Conservation (phyloP, 2,113 vertebrate species). For the Puffinus mauretanicus region DNA sequence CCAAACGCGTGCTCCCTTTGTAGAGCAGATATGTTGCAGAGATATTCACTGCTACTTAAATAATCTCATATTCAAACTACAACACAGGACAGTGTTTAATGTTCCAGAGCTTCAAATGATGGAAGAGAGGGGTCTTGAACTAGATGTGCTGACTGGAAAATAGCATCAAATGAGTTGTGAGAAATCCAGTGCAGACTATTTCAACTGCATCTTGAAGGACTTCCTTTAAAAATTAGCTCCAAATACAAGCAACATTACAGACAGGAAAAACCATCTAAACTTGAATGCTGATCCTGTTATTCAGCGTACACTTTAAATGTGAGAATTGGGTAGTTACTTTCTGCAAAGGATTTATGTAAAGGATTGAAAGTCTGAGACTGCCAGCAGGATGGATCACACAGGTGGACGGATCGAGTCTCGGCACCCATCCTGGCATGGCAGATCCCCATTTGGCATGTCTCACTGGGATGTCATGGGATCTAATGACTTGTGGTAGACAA, state of each 20-base stretch:
- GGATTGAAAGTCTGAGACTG: background rate
- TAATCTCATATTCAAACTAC: slow-evolving; percentile 35
- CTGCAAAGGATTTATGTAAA: background rate
- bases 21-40: slow-evolving; percentile 32
- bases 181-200: background rate
- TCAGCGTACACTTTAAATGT: background rate
- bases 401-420: background rate
- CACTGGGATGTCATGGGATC: background rate
- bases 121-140: slow-evolving; percentile 34
- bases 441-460: background rate
- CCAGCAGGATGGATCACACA: background rate
- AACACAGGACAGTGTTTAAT: slow-evolving; percentile 35
- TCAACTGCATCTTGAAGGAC: background rate
- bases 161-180: background rate
- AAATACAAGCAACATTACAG: background rate
- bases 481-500: background rate
- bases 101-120: slow-evolving; percentile 41
- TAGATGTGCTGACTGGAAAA: slow-evolving; percentile 11
- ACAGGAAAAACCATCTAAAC: background rate
- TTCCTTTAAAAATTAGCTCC: background rate
- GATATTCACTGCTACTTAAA: slow-evolving; percentile 12
- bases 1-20: slow-evolving; percentile 6
- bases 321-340: background rate
- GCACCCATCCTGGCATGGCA: accelerated
- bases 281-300: background rate